Base-by-base conservation (phyloP, 2,113 vertebrate species). In the Thamnaconus septentrionalis region DNA sequence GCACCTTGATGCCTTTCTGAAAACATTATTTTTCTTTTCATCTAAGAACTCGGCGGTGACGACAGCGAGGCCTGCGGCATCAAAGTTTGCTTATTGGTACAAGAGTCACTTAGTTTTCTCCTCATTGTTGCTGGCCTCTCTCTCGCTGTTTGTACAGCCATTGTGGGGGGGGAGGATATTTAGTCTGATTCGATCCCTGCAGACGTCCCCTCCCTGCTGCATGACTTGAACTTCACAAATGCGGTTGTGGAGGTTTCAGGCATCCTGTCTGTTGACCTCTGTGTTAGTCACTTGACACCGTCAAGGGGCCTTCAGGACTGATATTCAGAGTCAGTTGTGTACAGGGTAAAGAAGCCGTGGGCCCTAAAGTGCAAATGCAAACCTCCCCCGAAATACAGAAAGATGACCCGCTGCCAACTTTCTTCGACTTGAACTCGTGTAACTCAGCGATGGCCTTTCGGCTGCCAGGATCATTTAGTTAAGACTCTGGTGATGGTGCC, bases 141-240 rank as follows among this genome's bases (percentile, higher is more conserved):
- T 0, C 63, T 77, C 11, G 0, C 11, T 90, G 85, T 91, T 91
- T 91, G 58, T 76, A 77, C 85, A 84, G 74, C 43, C 50, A 81
- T 76, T 64, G 76, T 82, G 81, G 81, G 81, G 64, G 64, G 73
- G 68, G 88, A 90, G 90, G 89, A 93, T 91, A 91, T 92, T 91
- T 91, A 85, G 85, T 88, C 85, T 90, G 69, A 85, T 81, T 75
- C 68, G 54, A 56, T 10, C 66, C 62, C 71, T 47, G 69, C 67
- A 86, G 78, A 84, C 81, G 78, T 89, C 86, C 80, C 75, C 75
- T 84, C 74, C 61, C 82, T 56, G 73, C 57, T 64, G 60, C 64
- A 76, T 68, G 8, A 81, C 49, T 78, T 67, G 60, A 56, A 71
- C 71, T 79, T 78, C 65, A 85, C 73, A 81, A 47, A 56, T 42